A percentile compares a stretch with the other conserved stretches of the same genome.
phyloP scores from a whole-genome alignment of 2,797 vertebrate genomes.

The Premnoplex brunnescens region DNA sequence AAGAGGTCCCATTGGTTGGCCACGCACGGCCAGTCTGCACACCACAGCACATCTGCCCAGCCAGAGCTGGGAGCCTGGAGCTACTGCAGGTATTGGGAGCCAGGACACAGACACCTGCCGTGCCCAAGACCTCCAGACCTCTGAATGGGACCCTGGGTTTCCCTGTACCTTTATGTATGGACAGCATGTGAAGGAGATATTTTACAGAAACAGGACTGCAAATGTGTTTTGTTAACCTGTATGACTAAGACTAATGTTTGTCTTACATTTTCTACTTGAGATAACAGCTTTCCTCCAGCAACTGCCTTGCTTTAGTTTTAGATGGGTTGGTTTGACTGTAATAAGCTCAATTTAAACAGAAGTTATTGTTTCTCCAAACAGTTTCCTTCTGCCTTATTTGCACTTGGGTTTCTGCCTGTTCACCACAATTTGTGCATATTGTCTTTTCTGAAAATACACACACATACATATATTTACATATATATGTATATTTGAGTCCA shows the following conservation, averaged over 20 bases:
- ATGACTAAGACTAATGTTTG: not conserved
- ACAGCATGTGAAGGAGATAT: not conserved
- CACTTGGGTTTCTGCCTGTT: not conserved
- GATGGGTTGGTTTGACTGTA: not conserved
- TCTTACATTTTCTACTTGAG: not conserved
- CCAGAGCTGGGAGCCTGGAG: not conserved
- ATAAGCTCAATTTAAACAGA: not conserved
- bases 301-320: not conserved
- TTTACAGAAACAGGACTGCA: not conserved
- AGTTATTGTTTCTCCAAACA: not conserved
- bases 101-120: not conserved
- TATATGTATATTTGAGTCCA: not conserved
- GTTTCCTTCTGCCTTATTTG: not conserved
- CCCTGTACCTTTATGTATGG: not conserved
- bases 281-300: not conserved
- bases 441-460: not conserved
- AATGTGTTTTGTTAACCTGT: not conserved
- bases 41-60: not conserved
- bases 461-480: no score
- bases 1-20: rapidly evolving
- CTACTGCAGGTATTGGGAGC: rapidly evolving
- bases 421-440: not conserved
- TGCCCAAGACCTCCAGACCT: not conserved
- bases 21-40: rapidly evolving
- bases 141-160: not conserved